Evolutionary conservation across 2,888 invertebrate species (phyloP).

Genomic region (Caenorhabditis angaria): DNA sequence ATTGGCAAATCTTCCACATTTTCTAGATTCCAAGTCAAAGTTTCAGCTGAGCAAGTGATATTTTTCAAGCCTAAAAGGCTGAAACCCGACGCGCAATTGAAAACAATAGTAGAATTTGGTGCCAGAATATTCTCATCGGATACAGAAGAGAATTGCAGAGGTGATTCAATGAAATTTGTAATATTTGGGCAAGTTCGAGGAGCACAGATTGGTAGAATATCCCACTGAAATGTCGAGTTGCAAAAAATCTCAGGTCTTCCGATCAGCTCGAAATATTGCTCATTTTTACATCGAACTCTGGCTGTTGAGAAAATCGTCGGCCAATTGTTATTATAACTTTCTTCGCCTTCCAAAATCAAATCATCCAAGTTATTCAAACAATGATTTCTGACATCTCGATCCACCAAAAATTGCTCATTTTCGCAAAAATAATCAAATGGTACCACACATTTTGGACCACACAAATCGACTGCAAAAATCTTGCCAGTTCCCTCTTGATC

Average conservation of each 20-base stretch:
- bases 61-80: background rate
- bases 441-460: background rate
- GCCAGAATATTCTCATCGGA: background rate
- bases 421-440: slow-evolving; percentile 1
- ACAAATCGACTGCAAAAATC: background rate
- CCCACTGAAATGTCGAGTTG: slow-evolving; percentile 9
- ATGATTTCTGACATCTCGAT: background rate
- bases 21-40: background rate
- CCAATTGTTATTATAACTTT: background rate
- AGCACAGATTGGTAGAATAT: slow-evolving; percentile 17
- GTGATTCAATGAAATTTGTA: slow-evolving; percentile 10
- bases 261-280: slow-evolving; percentile 6
- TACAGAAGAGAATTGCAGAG: background rate
- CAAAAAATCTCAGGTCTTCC: slow-evolving; percentile 9
- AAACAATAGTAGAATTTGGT: background rate
- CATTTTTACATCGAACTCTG: slow-evolving; percentile 7
- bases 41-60: background rate
- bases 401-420: background rate
- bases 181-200: slow-evolving; percentile 20
- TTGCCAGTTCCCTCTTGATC: background rate
- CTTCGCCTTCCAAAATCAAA: background rate
- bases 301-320: background rate
- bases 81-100: background rate
- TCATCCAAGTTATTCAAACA: background rate
- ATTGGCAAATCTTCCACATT: background rate